Percentiles rank a stretch among this genome's conserved stretches.
Evolutionary conservation across 2,888 invertebrate genomes (phyloP).

Genomic region (Acanthococcus lagerstroemiae): DNA sequence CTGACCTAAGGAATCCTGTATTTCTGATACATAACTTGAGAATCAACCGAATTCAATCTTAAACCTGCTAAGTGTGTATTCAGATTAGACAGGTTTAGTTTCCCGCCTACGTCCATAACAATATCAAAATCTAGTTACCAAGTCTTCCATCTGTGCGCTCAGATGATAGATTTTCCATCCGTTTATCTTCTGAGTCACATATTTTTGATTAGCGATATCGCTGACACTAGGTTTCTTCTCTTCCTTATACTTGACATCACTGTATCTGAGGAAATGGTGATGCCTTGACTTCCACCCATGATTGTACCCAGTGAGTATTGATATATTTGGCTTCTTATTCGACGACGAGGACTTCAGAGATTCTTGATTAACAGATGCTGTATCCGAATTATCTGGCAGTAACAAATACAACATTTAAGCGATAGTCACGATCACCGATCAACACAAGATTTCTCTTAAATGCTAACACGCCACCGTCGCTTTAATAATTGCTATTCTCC

Average conservation of each 20-base stretch:
- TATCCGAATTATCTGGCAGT: not conserved
- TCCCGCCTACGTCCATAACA: too few relatives aligned
- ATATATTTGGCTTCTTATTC: constrained; percentile 42
- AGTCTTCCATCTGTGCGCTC: constrained; percentile 83
- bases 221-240: constrained; percentile 76
- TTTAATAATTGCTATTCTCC: constrained; percentile 41
- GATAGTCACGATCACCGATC: not conserved
- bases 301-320: constrained; percentile 54
- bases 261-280: constrained; percentile 62
- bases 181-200: constrained; percentile 75
- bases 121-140: too few relatives aligned
- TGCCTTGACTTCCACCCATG: constrained; percentile 61
- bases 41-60: too few relatives aligned
- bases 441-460: not conserved
- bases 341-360: constrained; percentile 13
- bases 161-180: constrained; percentile 94
- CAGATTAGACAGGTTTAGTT: too few relatives aligned
- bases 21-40: too few relatives aligned
- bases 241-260: constrained; percentile 79
- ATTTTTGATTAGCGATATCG: constrained; percentile 79
- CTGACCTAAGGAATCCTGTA: too few relatives aligned
- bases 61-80: too few relatives aligned
- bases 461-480: too few relatives aligned
- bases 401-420: not conserved
- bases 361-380: not conserved